Conservation (phyloP, 2,888 invertebrate genomes). For the Agrilus cyanescens region DNA sequence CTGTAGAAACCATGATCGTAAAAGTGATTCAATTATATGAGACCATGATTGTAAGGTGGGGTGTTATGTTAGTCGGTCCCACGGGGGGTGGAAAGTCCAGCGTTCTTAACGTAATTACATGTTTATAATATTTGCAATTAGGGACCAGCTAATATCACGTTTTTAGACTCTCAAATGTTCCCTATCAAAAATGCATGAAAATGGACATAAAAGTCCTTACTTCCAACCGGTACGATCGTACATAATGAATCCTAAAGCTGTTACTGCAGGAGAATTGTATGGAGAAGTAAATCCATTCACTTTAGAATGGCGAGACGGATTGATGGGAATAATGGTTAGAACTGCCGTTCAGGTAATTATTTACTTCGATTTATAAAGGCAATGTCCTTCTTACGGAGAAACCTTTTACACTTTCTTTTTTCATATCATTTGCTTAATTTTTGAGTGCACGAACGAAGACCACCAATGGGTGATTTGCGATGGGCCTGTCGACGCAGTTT, state of each 20-base stretch:
- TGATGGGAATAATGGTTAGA: conserved; percentile 59
- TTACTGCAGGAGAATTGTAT: conserved; percentile 78
- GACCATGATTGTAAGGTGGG: conserved; percentile 84
- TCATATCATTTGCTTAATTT: conserved; percentile 3
- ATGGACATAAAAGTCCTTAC: conserved; percentile 46
- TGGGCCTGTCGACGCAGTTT: conserved; percentile 85
- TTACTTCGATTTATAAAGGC: not conserved
- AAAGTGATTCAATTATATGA: conserved; percentile 81
- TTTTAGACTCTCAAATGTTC: conserved; percentile 58
- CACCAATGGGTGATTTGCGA: conserved; percentile 90
- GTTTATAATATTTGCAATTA: too few species aligned
- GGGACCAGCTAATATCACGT: conserved; percentile 6
- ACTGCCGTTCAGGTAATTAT: conserved; percentile 42
- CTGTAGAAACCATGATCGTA: conserved; percentile 51
- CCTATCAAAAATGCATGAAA: conserved; percentile 50
- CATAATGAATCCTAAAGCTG: conserved; percentile 79
- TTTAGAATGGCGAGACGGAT: conserved; percentile 83
- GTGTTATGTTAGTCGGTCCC: conserved; percentile 86
- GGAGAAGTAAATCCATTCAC: conserved; percentile 76
- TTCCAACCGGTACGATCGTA: conserved; percentile 66
- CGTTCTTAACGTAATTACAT: conserved; percentile 49
- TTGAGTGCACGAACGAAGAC: conserved; percentile 43
- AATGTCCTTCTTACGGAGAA: not conserved
- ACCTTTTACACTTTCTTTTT: not conserved
- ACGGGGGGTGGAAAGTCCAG: conserved; percentile 80